These are phyloP conservation scores for Hyperoodon ampullatus DNA, from an alignment of 2,113 vertebrate genomes.

Conservation along the genomic window DNA sequence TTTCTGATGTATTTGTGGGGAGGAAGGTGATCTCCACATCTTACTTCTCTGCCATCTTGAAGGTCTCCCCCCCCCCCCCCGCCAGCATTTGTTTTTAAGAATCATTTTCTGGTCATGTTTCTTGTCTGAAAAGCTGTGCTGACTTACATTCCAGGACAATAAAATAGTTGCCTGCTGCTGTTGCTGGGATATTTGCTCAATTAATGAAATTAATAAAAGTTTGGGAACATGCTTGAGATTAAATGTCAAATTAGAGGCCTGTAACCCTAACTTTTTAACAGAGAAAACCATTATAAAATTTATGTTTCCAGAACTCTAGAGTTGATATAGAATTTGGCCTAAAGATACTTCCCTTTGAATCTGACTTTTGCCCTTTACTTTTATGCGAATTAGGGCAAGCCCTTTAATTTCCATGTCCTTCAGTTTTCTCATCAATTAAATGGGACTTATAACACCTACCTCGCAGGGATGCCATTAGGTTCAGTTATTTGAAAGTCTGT, in stretches of 20 bases:
- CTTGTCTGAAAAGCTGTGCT: neutral
- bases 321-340: neutral
- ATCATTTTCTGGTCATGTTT: neutral
- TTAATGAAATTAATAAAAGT: constrained; percentile 16
- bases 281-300: neutral
- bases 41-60: too few species aligned
- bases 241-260: neutral
- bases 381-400: neutral
- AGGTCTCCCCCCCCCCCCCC: too few species aligned
- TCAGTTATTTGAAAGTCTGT: neutral
- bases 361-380: neutral
- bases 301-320: neutral
- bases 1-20: too few species aligned
- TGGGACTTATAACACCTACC: neutral
- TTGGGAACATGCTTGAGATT: neutral
- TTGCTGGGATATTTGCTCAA: neutral
- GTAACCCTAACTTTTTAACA: neutral
- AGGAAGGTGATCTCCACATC: too few species aligned
- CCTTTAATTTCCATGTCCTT: neutral
- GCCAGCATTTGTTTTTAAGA: neutral
- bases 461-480: neutral
- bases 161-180: neutral
- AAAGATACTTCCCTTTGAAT: neutral
- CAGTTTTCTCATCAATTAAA: neutral
- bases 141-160: neutral